phyloP scores from a whole-genome alignment of 1,140 invertebrate species.

The Drosophila repletoides region DNA sequence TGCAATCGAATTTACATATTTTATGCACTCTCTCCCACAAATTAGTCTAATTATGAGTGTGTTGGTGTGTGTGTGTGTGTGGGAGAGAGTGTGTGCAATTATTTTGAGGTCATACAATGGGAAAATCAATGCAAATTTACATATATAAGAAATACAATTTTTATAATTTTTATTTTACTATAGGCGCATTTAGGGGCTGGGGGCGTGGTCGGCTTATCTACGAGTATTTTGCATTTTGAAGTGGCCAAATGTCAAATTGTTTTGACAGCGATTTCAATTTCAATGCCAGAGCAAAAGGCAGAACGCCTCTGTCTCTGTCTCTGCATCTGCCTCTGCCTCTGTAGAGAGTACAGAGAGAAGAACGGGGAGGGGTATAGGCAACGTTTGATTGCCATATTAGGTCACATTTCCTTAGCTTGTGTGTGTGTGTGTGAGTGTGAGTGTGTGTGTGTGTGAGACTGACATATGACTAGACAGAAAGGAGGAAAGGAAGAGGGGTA shows the following conservation, averaged over 20 bases:
- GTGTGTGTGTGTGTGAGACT: slow-evolving; percentile 24
- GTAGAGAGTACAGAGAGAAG: background rate
- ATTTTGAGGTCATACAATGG: slow-evolving; percentile 47
- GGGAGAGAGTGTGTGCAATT: slow-evolving; percentile 47
- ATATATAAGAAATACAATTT: slow-evolving; percentile 52
- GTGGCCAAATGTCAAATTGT: slow-evolving; percentile 44
- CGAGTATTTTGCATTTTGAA: slow-evolving; percentile 45
- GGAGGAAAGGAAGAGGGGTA: background rate
- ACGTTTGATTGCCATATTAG: slow-evolving; percentile 59
- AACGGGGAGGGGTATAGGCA: background rate
- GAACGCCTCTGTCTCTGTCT: too few relatives aligned
- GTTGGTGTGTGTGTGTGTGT: slow-evolving; percentile 13
- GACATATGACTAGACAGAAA: slow-evolving; percentile 47
- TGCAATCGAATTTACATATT: slow-evolving; percentile 47
- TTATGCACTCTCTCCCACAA: too few relatives aligned
- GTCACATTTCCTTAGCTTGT: slow-evolving; percentile 31
- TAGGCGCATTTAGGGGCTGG: background rate
- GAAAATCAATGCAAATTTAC: slow-evolving; percentile 45
- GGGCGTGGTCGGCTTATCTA: slow-evolving; percentile 19
- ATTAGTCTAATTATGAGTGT: too few relatives aligned
- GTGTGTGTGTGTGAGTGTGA: slow-evolving; percentile 25
- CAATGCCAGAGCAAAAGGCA: slow-evolving; percentile 52
- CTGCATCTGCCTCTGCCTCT: too few relatives aligned
- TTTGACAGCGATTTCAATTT: slow-evolving; percentile 61
- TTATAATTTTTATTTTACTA: background rate